Percentiles rank a stretch among this genome's conserved stretches.
Evolutionary conservation across 2,888 invertebrate genomes (phyloP).

Genomic region (Zeuzera pyrina): DNA sequence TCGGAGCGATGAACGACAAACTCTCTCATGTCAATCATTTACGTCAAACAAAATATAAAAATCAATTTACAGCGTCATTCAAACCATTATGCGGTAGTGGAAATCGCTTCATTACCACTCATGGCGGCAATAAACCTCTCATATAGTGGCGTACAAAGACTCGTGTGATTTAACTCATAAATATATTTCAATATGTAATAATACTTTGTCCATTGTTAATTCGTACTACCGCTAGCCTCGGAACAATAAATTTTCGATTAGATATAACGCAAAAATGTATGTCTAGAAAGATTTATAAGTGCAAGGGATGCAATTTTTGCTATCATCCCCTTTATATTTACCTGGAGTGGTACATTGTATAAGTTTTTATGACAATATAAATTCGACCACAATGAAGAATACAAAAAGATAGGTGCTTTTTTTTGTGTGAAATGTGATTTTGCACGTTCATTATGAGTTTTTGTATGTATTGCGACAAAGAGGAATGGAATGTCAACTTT

Average conservation of each 20-base stretch:
- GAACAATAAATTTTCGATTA: constrained; percentile 69
- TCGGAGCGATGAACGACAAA: constrained; percentile 21
- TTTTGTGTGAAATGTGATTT: constrained; percentile 53
- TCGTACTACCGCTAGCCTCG: constrained; percentile 52
- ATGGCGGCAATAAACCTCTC: constrained; percentile 52
- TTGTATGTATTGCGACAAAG: no score
- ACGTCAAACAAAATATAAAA: constrained; percentile 73
- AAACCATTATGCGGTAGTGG: constrained; percentile 48
- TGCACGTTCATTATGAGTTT: constrained; percentile 47
- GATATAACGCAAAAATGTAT: constrained; percentile 51
- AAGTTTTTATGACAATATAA: constrained; percentile 47
- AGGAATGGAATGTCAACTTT: no score
- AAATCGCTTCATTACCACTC: constrained; percentile 64
- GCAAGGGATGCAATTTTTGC: constrained; percentile 43
- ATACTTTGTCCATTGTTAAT: constrained; percentile 65
- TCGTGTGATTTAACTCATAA: constrained; percentile 42
- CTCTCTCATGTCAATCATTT: constrained; percentile 66
- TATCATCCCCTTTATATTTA: constrained; percentile 40
- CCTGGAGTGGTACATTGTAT: no score
- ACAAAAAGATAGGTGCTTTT: constrained; percentile 38
- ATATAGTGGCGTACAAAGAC: constrained; percentile 37
- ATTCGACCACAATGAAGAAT: constrained; percentile 56
- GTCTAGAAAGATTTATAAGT: constrained; percentile 51
- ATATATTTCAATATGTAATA: constrained; percentile 51
- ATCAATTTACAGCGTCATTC: constrained; percentile 57